phyloP scores from a whole-genome alignment of 2,797 vertebrate species.

The Xerus rutilus region DNA sequence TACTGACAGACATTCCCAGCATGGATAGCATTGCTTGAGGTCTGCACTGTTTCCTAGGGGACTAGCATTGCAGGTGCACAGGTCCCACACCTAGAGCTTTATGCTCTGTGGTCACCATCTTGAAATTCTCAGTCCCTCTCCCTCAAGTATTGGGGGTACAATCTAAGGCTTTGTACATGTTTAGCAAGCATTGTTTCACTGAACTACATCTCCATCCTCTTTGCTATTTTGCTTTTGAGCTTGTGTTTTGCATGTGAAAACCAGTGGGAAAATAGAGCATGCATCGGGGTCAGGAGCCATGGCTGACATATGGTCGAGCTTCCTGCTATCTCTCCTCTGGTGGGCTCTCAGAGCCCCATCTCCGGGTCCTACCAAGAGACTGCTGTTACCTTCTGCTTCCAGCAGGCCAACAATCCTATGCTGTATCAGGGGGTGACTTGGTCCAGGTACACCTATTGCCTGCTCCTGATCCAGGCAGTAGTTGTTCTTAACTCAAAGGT shows the following conservation, averaged over 20 bases:
- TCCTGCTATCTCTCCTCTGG: neutral
- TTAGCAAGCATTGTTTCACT: neutral
- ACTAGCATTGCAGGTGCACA: neutral
- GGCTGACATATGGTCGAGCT: rapidly evolving
- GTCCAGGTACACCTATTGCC: too few relatives aligned
- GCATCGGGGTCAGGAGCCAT: neutral
- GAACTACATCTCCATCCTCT: neutral
- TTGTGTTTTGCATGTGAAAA: neutral
- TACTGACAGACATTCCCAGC: neutral
- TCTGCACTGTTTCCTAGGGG: neutral
- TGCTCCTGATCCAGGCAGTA: neutral
- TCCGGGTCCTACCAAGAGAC: neutral
- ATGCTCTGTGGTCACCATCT: rapidly evolving
- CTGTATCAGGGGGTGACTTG: neutral
- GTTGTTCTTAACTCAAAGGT: too few relatives aligned
- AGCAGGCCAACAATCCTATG: neutral
- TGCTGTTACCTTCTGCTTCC: neutral
- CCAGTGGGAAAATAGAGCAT: neutral
- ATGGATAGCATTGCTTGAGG: neutral
- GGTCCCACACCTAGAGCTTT: neutral
- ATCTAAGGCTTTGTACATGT: neutral
- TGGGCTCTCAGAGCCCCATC: neutral
- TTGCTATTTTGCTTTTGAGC: neutral
- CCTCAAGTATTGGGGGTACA: neutral
- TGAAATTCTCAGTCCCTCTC: neutral